Conservation (phyloP, 2,888 invertebrate species). For the Leptothorax acervorum region DNA sequence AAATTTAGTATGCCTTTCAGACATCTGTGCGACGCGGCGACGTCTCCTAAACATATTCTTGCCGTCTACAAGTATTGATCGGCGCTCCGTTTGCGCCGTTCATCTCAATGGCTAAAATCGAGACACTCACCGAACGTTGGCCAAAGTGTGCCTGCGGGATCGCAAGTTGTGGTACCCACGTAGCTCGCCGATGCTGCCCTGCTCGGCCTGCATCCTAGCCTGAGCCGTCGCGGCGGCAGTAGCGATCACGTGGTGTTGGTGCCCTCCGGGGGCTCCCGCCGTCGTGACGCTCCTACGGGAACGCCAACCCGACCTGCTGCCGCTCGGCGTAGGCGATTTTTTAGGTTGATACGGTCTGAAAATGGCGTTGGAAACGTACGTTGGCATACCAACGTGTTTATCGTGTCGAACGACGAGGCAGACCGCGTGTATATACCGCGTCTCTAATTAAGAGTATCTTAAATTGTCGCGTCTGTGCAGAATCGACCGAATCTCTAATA, state of each 20-base stretch:
- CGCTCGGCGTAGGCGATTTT: slow-evolving; percentile 83
- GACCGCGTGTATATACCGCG: background rate
- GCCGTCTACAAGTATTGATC: background rate
- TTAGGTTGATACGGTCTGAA: slow-evolving; percentile 84
- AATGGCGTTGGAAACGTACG: slow-evolving; percentile 55
- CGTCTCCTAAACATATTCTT: background rate
- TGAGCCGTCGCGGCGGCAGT: slow-evolving; percentile 84
- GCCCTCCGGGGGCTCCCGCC: slow-evolving; percentile 80
- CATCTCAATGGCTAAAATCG: slow-evolving; percentile 1
- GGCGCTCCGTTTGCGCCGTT: background rate
- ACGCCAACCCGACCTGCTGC: slow-evolving; percentile 84
- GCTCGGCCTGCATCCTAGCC: slow-evolving; percentile 96
- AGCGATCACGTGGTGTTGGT: slow-evolving; percentile 84
- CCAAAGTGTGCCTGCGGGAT: slow-evolving; percentile 95
- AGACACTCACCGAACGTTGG: slow-evolving; percentile 95
- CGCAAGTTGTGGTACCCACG: slow-evolving; percentile 96
- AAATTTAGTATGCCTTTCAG: background rate
- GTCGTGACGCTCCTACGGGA: slow-evolving; percentile 84
- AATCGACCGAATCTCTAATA: background rate
- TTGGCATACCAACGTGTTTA: slow-evolving; percentile 17
- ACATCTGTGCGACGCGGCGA: background rate
- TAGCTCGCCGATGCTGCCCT: slow-evolving; percentile 95
- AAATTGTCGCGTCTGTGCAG: background rate
- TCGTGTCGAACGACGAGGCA: background rate
- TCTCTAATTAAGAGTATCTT: background rate